phyloP scores from a whole-genome alignment of 2,888 invertebrate genomes.

The Ormyrus labotus region DNA sequence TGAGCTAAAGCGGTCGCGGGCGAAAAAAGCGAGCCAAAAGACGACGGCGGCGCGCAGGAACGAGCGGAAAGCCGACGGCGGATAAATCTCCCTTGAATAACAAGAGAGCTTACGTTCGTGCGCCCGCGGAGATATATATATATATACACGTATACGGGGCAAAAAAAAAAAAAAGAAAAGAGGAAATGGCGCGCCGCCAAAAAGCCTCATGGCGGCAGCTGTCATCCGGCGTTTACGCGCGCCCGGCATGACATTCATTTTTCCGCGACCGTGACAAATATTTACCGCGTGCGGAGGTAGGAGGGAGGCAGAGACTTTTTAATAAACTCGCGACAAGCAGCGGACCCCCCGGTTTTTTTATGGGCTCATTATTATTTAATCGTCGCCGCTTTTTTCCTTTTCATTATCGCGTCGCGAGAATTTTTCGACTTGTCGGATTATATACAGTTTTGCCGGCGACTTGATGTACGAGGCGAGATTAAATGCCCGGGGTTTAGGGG shows the following conservation, averaged over 20 bases:
- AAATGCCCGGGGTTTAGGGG: too few relatives aligned
- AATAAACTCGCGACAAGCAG: constrained; percentile 10
- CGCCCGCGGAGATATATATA: background rate
- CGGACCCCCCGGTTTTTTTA: background rate
- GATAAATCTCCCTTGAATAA: constrained; percentile 36
- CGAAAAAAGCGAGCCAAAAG: background rate
- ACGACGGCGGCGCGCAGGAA: too few relatives aligned
- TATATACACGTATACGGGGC: too few relatives aligned
- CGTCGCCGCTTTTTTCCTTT: background rate
- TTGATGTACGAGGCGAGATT: too few relatives aligned
- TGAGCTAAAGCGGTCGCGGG: background rate
- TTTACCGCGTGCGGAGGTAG: constrained; percentile 13
- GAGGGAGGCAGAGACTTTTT: constrained; percentile 6
- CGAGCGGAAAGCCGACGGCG: background rate
- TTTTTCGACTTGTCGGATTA: too few relatives aligned
- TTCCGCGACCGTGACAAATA: constrained; percentile 34
- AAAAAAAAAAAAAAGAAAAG: background rate
- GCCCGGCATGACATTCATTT: constrained; percentile 10
- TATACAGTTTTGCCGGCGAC: too few relatives aligned
- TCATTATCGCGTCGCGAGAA: too few relatives aligned
- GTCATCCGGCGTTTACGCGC: constrained; percentile 37
- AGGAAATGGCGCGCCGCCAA: constrained; percentile 38
- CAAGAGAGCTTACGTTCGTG: constrained; percentile 10
- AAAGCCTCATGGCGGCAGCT: constrained; percentile 36
- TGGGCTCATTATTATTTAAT: constrained; percentile 4